Conservation (phyloP, 2,888 invertebrate species). For the Dryomyza anilis region DNA sequence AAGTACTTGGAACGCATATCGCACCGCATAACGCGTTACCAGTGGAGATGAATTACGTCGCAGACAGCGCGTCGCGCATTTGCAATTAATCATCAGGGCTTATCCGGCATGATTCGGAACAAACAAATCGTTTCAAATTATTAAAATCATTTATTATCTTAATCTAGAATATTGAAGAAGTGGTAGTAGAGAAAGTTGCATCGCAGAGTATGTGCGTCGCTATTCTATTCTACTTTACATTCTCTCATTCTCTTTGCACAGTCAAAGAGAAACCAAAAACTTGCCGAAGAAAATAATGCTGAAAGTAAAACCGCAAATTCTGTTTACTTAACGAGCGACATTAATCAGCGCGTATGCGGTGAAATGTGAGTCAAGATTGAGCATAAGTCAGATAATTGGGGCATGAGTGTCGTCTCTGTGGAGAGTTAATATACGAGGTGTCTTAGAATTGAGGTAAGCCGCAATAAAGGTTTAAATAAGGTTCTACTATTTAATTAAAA, state of each 20-base stretch:
- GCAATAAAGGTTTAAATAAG: too few species aligned
- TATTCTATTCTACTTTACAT: neutral
- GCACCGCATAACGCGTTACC: neutral
- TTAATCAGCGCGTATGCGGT: slow-evolving; percentile 13
- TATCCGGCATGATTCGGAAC: slow-evolving; percentile 40
- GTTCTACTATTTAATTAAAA: too few species aligned
- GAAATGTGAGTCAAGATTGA: too few species aligned
- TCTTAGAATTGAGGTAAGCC: too few species aligned
- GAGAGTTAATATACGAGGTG: too few species aligned
- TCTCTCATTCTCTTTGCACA: neutral
- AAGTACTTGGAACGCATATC: neutral
- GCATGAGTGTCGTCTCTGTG: too few species aligned
- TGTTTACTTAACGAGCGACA: slow-evolving; percentile 22
- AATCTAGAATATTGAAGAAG: slow-evolving; percentile 33
- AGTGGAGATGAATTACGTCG: neutral
- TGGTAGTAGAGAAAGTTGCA: slow-evolving; percentile 10
- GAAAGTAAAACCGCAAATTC: slow-evolving; percentile 13
- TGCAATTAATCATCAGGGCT: slow-evolving; percentile 38
- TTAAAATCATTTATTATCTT: slow-evolving; percentile 56
- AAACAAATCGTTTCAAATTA: slow-evolving; percentile 58
- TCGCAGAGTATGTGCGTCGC: neutral
- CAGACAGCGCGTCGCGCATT: slow-evolving; percentile 17
- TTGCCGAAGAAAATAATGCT: neutral
- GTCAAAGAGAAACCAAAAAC: too few species aligned
- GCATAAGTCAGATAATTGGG: too few species aligned